A percentile compares a stretch with the other conserved stretches of the same genome.
Conservation (phyloP, 1,140 invertebrate species). For the Dryas iulia region DNA sequence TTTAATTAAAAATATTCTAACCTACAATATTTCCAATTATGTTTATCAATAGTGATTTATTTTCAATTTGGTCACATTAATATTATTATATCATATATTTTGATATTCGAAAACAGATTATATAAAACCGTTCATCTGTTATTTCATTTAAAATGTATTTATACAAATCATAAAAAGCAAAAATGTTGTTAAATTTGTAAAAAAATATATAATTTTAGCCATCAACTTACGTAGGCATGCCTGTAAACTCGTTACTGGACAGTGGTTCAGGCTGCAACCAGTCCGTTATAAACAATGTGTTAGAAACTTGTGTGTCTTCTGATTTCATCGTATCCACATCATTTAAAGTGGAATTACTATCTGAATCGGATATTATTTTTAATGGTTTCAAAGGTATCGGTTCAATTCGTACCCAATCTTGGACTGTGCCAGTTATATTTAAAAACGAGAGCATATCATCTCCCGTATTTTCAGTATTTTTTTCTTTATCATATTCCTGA, state of each 20-base stretch:
- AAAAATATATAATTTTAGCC: slow-evolving; percentile 1
- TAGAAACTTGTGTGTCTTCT: slow-evolving; percentile 24
- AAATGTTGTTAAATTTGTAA: too few relatives aligned
- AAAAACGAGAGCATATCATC: slow-evolving; percentile 55
- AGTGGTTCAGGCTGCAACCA: slow-evolving; percentile 65
- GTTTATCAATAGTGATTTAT: too few relatives aligned
- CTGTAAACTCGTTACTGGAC: slow-evolving; percentile 70
- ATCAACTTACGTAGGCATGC: slow-evolving; percentile 62
- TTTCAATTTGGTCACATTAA: too few relatives aligned
- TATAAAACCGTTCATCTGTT: too few relatives aligned
- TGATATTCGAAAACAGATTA: too few relatives aligned
- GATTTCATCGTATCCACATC: slow-evolving; percentile 19
- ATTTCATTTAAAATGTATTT: too few relatives aligned
- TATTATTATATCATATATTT: too few relatives aligned
- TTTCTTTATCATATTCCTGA: slow-evolving; percentile 19
- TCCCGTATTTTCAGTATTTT: slow-evolving; percentile 6
- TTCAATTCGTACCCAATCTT: slow-evolving; percentile 64
- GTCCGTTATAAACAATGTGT: slow-evolving; percentile 60
- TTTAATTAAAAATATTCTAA: too few relatives aligned
- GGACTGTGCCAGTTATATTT: slow-evolving; percentile 58
- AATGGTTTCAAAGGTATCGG: slow-evolving; percentile 47
- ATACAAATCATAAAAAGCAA: too few relatives aligned
- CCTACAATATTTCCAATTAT: too few relatives aligned
- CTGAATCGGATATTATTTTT: slow-evolving; percentile 25
- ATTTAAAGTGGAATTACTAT: slow-evolving; percentile 32